Evolutionary conservation across 2,888 invertebrate genomes (phyloP).

Genomic region (Ormia ochracea): DNA sequence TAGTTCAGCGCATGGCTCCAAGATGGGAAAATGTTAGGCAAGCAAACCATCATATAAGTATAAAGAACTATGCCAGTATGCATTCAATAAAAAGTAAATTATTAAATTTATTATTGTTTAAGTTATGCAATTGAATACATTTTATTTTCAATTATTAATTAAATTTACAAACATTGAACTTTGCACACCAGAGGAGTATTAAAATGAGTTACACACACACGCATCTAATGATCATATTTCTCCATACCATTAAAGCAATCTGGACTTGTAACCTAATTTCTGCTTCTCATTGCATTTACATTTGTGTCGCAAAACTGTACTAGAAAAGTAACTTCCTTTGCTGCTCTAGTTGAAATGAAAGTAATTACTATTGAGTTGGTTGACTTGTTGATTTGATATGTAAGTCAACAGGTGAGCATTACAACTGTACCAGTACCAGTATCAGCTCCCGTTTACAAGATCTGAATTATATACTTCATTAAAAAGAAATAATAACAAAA

Average conservation of each 20-base stretch:
- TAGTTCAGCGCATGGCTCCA: too few relatives aligned
- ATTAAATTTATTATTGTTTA: too few relatives aligned
- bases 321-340: constrained; percentile 19
- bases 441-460: background rate
- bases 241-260: constrained; percentile 7
- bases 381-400: background rate
- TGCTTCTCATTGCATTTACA: background rate
- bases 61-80: too few relatives aligned
- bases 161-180: too few relatives aligned
- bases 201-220: background rate
- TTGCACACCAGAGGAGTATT: background rate
- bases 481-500: background rate
- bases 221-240: background rate
- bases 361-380: background rate
- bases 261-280: background rate
- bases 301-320: background rate
- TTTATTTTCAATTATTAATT: too few relatives aligned
- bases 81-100: too few relatives aligned
- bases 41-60: background rate
- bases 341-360: background rate
- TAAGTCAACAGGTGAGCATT: constrained; percentile 28
- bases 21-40: too few relatives aligned
- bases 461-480: background rate
- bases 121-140: too few relatives aligned
- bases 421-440: background rate